phyloP scores from a whole-genome alignment of 2,888 invertebrate species.

The Tiliacea aurago region DNA sequence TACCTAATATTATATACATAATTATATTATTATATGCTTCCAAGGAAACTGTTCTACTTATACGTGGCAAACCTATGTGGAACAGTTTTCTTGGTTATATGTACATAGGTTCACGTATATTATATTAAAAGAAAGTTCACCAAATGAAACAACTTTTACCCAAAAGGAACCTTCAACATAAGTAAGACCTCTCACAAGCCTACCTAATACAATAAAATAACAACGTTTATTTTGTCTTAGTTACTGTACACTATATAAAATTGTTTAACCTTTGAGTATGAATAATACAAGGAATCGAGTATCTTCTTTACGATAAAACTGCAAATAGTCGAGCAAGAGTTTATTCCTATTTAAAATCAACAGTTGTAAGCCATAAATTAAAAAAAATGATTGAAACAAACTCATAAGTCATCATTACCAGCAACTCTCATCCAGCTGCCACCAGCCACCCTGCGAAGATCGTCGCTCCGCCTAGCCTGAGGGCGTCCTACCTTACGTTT shows the following conservation, averaged over 20 bases:
- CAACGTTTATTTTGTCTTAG: slow-evolving; percentile 31
- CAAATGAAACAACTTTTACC: not conserved
- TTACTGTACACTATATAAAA: slow-evolving; percentile 23
- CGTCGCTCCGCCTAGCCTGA: no score
- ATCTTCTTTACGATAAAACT: not conserved
- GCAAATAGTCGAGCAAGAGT: not conserved
- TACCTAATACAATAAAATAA: slow-evolving; percentile 38
- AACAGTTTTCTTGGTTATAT: no score
- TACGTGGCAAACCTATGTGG: not conserved
- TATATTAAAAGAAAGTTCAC: not conserved
- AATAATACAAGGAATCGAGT: slow-evolving; percentile 19
- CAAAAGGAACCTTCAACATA: slow-evolving; percentile 23
- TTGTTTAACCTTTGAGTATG: slow-evolving; percentile 37
- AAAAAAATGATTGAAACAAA: not conserved
- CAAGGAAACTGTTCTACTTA: not conserved
- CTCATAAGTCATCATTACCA: no score
- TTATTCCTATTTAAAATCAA: not conserved
- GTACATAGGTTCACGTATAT: not conserved
- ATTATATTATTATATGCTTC: not conserved
- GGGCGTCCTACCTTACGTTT: no score
- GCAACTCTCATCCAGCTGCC: no score
- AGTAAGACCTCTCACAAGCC: slow-evolving; percentile 10
- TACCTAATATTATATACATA: no score
- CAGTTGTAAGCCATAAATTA: not conserved
- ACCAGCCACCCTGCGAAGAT: no score